Evolutionary conservation across 2,113 vertebrate species (phyloP), one percentile per base, ranked within the genome.

Genomic region (Lepidothrix coronata): DNA sequence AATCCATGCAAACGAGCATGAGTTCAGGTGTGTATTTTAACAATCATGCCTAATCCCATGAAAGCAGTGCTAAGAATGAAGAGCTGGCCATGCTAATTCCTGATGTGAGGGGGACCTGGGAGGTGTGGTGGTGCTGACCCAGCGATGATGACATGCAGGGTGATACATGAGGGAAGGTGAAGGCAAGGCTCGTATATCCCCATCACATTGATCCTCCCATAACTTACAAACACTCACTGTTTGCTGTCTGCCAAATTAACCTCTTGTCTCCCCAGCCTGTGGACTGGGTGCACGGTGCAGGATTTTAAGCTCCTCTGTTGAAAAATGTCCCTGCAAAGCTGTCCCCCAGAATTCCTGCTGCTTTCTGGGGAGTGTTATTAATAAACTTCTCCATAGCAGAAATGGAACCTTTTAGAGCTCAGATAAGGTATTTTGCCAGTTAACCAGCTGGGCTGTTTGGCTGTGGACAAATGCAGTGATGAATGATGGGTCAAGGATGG

Each of bases 401-500:
- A 95, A 73, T 59, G 59, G 73, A 79, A 91, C 62, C 51, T 88
- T 94, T 91, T n/a, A 71, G 91, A 94, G 81, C 91, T 78, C 92
- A 55, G 67, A 68, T 57, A 90, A 92, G 77, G 78, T 61, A 66
- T 94, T 95, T 95, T 82, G 71, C 95, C 49, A 81, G 74, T 84
- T 96, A 95, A 79, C 54, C 92, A 97, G 95, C 96, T 85, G 92
- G 73, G 74, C 59, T 92, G 63, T 51, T 89, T 72, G 85, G 77
- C 82, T 93, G 80, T 95, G 93, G 94, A 97, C 96, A 96, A 96
- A 92, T 91, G 68, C 86, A 91, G 72, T 97, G 97, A 96, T 95
- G 93, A 97, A 97, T 97, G 95, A 94, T 4, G 9, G 96, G 96
- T 97, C 96, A 96, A 88, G 90, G 91, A 97, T 94, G 86, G 95